These are phyloP conservation scores for Rhorus exstirpatorius DNA, from an alignment of 2,888 invertebrate species.

Conservation along the genomic window DNA sequence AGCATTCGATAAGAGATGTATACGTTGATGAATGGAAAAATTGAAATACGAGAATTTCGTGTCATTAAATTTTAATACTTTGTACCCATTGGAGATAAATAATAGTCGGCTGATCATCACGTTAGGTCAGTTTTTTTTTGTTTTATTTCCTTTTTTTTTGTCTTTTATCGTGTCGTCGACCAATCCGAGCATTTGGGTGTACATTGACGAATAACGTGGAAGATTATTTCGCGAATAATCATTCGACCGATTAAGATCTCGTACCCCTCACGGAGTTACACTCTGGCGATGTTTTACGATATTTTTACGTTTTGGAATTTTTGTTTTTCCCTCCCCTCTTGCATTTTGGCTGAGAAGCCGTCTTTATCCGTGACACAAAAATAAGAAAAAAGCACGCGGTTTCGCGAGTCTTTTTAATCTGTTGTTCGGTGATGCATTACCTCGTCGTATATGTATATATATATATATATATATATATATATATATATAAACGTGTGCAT, in stretches of 20 bases:
- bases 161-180: conserved; percentile 7
- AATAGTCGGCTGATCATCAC: conserved; percentile 40
- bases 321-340: background rate
- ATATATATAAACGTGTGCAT: too few relatives aligned
- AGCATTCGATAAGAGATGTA: conserved; percentile 1
- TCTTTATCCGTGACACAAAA: conserved; percentile 43
- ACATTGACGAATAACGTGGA: background rate
- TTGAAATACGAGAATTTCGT: conserved; percentile 31
- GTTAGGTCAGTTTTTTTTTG: conserved; percentile 10
- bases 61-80: conserved; percentile 56
- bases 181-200: conserved; percentile 22
- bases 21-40: conserved; percentile 23
- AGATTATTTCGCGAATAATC: conserved; percentile 30
- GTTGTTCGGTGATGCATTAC: conserved; percentile 9
- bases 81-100: conserved; percentile 58
- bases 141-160: conserved; percentile 15
- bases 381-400: conserved; percentile 13
- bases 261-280: conserved; percentile 37
- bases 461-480: too few relatives aligned
- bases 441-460: conserved; percentile 19
- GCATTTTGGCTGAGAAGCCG: conserved; percentile 1
- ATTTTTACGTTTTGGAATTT: background rate
- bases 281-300: background rate
- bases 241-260: conserved; percentile 27
- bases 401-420: conserved; percentile 20